phyloP scores from a whole-genome alignment of 2,888 invertebrate genomes.

The Philhelius pedissequus region DNA sequence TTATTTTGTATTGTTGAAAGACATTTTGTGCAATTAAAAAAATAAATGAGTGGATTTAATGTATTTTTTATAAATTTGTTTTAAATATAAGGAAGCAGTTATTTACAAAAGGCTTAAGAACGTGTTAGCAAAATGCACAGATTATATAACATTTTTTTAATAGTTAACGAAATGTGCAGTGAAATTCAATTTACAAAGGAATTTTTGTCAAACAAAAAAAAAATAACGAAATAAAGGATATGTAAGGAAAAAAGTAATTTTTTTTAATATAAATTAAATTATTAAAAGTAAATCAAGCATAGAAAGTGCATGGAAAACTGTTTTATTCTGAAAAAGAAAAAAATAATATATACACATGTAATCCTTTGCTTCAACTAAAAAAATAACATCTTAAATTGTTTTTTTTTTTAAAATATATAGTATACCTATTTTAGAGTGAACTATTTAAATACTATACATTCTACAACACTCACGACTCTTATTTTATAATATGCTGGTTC shows the following conservation, averaged over 20 bases:
- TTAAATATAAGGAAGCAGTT: slow-evolving; percentile 52
- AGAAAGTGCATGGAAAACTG: background rate
- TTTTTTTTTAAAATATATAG: no score
- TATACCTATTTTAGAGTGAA: no score
- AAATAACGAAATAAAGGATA: background rate
- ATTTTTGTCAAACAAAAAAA: background rate
- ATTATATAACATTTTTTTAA: no score
- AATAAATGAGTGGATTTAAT: slow-evolving; percentile 47
- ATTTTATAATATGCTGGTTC: no score
- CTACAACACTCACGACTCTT: no score
- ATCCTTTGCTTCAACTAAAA: no score
- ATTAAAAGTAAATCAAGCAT: background rate
- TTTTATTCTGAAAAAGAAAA: background rate
- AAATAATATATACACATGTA: background rate
- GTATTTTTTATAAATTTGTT: background rate
- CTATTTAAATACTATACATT: no score
- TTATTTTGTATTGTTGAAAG: slow-evolving; percentile 15
- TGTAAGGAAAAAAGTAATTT: background rate
- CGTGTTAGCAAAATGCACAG: slow-evolving; percentile 38
- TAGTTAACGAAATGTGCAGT: background rate
- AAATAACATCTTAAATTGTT: no score
- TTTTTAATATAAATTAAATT: background rate
- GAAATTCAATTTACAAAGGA: background rate
- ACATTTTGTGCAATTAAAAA: slow-evolving; percentile 34
- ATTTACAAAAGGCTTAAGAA: slow-evolving; percentile 51